Evolutionary conservation across 2,888 invertebrate species (phyloP).

Genomic region (Drosophila cognata): DNA sequence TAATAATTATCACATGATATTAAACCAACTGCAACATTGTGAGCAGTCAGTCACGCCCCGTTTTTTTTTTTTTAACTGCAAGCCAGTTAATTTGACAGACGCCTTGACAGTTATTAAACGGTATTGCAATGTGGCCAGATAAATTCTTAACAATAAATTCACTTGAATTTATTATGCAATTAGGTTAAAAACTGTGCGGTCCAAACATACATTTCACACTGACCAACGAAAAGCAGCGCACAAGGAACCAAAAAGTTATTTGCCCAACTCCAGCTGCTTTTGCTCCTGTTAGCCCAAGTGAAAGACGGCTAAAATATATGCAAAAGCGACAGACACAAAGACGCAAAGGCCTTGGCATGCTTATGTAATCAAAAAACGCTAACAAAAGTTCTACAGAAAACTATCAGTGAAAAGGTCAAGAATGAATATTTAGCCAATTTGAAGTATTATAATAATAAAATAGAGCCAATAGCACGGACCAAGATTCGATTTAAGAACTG

Average conservation of each 20-base stretch:
- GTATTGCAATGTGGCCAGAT: conserved; percentile 32
- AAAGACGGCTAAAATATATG: conserved; percentile 41
- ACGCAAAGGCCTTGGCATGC: conserved; percentile 34
- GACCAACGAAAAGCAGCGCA: conserved; percentile 50
- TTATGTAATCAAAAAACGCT: conserved; percentile 30
- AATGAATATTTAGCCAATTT: background rate
- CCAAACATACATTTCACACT: conserved; percentile 50
- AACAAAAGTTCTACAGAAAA: conserved; percentile 15
- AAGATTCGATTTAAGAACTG: background rate
- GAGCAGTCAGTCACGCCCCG: conserved; percentile 13
- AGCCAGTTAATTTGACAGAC: conserved; percentile 61
- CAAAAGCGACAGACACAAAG: conserved; percentile 15
- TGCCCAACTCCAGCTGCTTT: conserved; percentile 38
- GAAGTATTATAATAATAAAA: background rate
- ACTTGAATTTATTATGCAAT: conserved; percentile 74
- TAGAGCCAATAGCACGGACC: background rate
- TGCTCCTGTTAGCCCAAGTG: conserved; percentile 52
- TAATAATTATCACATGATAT: conserved; percentile 51
- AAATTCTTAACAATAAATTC: conserved; percentile 62
- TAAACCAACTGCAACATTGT: conserved; percentile 40
- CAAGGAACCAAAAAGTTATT: conserved; percentile 41
- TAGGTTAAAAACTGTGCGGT: conserved; percentile 59
- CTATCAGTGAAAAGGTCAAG: background rate
- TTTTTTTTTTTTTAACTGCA: conserved; percentile 23
- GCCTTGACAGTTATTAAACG: conserved; percentile 59